These are phyloP conservation scores for Solenodon paradoxus DNA, from an alignment of 2,113 vertebrate genomes.

Conservation along the genomic window DNA sequence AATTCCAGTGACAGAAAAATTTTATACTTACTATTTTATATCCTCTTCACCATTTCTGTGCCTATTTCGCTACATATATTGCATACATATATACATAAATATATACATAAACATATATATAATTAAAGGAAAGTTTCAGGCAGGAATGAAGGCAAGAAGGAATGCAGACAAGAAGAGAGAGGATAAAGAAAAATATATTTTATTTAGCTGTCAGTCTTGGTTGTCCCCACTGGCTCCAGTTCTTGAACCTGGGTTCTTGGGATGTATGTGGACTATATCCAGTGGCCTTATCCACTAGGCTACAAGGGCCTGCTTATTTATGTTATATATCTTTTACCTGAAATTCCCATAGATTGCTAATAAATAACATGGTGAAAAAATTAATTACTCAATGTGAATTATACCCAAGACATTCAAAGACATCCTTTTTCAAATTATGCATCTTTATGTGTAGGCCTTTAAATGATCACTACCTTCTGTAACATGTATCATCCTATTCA, in stretches of 20 bases:
- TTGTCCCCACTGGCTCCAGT: too few species aligned
- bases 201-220: too few species aligned
- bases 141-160: too few species aligned
- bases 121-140: too few species aligned
- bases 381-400: neutral
- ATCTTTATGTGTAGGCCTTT: neutral
- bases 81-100: too few species aligned
- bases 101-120: too few species aligned
- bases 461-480: neutral
- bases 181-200: too few species aligned
- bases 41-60: neutral
- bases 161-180: too few species aligned
- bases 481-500: constrained; percentile 16
- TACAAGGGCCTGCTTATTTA: too few species aligned
- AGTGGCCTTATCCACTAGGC: too few species aligned
- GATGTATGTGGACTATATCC: too few species aligned
- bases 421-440: neutral
- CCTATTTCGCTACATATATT: neutral
- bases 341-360: neutral
- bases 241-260: too few species aligned
- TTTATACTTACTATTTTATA: neutral
- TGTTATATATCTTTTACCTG: neutral
- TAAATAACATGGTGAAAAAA: neutral
- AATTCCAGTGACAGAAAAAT: neutral
- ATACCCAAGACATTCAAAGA: neutral